Base-by-base conservation (phyloP, 2,113 vertebrate genomes). In the Ramphastos sulfuratus region DNA sequence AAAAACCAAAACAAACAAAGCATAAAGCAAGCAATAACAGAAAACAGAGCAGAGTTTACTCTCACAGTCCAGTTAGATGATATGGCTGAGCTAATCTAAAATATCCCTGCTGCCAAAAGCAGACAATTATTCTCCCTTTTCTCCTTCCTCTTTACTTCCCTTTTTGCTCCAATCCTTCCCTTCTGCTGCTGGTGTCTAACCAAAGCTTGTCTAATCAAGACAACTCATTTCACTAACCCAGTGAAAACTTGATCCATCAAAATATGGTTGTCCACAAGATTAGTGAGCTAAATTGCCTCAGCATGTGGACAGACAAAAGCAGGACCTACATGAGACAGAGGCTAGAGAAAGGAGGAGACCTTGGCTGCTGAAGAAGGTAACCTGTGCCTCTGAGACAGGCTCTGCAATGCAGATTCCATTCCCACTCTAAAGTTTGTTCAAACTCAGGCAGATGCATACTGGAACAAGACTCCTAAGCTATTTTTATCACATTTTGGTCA, bases 1-100 rank as follows among this genome's bases (percentile, higher is more conserved):
- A 90, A 90, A 95, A 92, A 46, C 15, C 82, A 92, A 94, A 96
- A 86, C 90, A 96, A 95, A 95, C 92, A 96, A 94, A 96, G 58
- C 31, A 1, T 78, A 95, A 95, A 83, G 92, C 85, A 94, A 90
- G 88, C 56, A 96, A 90, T 96, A 96, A 96, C 90, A 96, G 95
- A 94, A 96, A 95, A 93, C 92, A 95, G 92, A 95, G 48, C 80
- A 65, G 75, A 91, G 84, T 88, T 86, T 81, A 88, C 83, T 80
- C 92, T 94, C 87, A 58, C 76, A 96, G 54, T 31, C 37, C 85
- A 69, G 96, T 67, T 67, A 92, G 73, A 88, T 65, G 65, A 95
- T 72, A 85, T 11, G 65, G 82, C 69, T 91, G 83, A 93, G 85
- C 44, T 96, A 88, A 94, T 94, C 69, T 81, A 90, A 96, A 92